Evolutionary conservation across 2,888 invertebrate species (phyloP).

Genomic region (Sarcophaga subvicina): DNA sequence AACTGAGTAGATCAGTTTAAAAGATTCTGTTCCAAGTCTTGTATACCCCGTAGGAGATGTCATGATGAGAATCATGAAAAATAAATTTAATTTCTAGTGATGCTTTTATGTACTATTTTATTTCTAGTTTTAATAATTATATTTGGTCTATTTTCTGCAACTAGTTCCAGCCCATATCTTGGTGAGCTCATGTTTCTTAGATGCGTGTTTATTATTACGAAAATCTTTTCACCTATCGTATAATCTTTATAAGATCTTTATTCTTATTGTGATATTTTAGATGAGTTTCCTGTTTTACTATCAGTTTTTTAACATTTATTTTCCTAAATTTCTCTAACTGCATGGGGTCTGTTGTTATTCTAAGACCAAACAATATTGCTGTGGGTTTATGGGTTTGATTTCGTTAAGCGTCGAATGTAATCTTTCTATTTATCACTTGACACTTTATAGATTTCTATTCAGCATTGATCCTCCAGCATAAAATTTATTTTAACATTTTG

Average conservation of each 20-base stretch:
- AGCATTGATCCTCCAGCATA: conserved; percentile 16
- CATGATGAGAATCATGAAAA: background rate
- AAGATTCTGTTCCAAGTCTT: conserved; percentile 11
- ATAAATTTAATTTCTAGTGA: background rate
- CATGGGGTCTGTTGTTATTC: conserved; percentile 14
- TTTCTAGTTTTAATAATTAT: background rate
- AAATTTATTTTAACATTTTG: conserved; percentile 17
- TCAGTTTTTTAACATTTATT: background rate
- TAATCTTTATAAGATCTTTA: conserved; percentile 11
- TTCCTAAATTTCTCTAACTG: background rate
- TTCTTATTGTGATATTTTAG: conserved; percentile 15
- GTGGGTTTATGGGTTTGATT: conserved; percentile 10
- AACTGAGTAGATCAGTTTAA: conserved; percentile 6
- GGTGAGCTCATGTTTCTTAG: conserved; percentile 1
- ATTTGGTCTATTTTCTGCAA: conserved; percentile 9
- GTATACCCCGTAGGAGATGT: conserved; percentile 2
- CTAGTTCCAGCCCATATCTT: conserved; percentile 7
- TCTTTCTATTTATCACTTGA: background rate
- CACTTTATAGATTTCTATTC: conserved; percentile 24
- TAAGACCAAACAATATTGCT: conserved; percentile 21
- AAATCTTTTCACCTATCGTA: background rate
- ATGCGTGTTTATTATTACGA: background rate
- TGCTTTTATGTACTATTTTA: background rate
- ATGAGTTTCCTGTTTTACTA: conserved; percentile 9
- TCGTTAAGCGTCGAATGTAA: background rate